Evolutionary conservation across 2,113 vertebrate genomes (phyloP), one percentile per base, ranked within the genome.

Genomic region (Antennarius striatus): DNA sequence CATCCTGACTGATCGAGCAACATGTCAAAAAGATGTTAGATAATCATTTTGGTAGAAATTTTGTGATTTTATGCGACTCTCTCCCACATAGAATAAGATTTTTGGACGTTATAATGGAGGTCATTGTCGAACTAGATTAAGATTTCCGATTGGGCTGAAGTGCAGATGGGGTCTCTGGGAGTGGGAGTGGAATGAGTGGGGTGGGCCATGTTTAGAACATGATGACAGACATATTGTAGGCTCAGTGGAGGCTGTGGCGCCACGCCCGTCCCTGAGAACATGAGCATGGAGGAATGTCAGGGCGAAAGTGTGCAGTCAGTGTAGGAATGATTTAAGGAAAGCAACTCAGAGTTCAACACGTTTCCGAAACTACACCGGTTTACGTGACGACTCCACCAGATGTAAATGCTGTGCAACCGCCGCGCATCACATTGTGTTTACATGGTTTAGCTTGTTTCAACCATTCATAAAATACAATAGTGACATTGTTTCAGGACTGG

Each of bases 161-260:
- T 10, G 56, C 61, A 30, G 73, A 77, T 75, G 58, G 48, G 16
- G 42, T 43, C 16, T 58, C 50, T 75, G 75, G 73, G 48, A 63
- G 70, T 65, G 47, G 69, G 69, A 71, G 67, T 54, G 67, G 59
- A 71, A 22, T 12, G 10, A 75, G 61, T 30, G 56, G 65, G 46
- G 52, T 64, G 47, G 32, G 61, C 66, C 68, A 40, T 50, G 60
- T 76, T 80, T 77, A 55, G 52, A 80, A 48, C 68, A 32, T 0
- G 87, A 81, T 82, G 84, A 90, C 65, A 81, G 73, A 86, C n/a
- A 36, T 49, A 42, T 32, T 58, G 67, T 56, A 60, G 68, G 73
- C 82, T 80, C 49, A n/a, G 49, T 73, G 79, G 73, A 75, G 73
- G 79, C 68, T 73, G 62, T 0, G 4, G 63, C 9, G 47, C 79